Conservation (phyloP, 1,140 invertebrate genomes). For the Pseudomyrmex dendroicus region DNA sequence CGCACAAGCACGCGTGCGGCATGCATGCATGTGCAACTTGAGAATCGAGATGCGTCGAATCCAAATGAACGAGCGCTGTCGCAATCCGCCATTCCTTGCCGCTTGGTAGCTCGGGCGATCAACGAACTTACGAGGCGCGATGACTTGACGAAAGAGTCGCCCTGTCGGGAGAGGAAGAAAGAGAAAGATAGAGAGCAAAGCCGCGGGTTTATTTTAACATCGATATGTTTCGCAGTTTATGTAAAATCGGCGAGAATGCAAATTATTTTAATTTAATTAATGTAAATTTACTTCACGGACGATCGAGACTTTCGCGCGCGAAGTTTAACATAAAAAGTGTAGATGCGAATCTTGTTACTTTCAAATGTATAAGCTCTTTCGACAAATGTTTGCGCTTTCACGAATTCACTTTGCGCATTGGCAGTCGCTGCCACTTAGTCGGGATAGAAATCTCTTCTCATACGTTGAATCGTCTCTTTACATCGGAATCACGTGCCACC, state of each 20-base stretch:
- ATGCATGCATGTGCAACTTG: slow-evolving; percentile 60
- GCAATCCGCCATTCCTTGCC: slow-evolving; percentile 29
- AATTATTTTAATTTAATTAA: background rate
- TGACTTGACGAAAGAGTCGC: background rate
- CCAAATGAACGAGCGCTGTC: slow-evolving; percentile 70
- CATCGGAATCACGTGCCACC: slow-evolving; percentile 64
- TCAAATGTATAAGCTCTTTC: background rate
- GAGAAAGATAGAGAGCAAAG: slow-evolving; percentile 11
- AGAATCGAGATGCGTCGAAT: slow-evolving; percentile 69
- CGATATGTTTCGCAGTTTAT: no score
- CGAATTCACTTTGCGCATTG: background rate
- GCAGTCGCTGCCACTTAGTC: slow-evolving; percentile 16
- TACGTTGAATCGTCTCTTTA: background rate
- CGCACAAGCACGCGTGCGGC: slow-evolving; percentile 50
- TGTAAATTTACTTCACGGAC: background rate
- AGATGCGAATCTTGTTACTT: background rate
- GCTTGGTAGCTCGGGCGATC: slow-evolving; percentile 20
- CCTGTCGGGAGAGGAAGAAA: background rate
- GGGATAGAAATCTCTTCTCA: slow-evolving; percentile 50
- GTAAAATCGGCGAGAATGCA: background rate
- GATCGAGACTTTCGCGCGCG: background rate
- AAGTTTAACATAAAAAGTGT: background rate
- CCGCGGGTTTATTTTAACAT: slow-evolving; percentile 1
- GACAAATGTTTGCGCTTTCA: background rate
- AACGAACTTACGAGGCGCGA: slow-evolving; percentile 48